phyloP scores from a whole-genome alignment of 1,140 invertebrate genomes.

The Cotesia typhae region DNA sequence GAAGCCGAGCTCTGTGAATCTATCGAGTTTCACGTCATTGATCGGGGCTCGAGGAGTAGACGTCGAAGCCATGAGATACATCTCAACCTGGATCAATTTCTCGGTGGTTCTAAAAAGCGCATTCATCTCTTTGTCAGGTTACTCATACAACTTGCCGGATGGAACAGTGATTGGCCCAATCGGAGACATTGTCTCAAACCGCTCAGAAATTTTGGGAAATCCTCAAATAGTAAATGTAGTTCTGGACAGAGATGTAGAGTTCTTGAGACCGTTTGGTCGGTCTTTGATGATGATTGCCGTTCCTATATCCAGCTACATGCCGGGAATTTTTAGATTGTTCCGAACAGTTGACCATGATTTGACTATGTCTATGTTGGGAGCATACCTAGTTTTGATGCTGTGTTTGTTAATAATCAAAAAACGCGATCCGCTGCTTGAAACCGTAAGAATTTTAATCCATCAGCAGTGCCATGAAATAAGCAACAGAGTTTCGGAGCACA shows the following conservation, averaged over 20 bases:
- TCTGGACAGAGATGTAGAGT: background rate
- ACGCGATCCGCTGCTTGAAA: background rate
- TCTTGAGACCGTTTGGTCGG: background rate
- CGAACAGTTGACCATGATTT: background rate
- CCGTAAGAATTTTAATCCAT: background rate
- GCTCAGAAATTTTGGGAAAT: slow-evolving; percentile 2
- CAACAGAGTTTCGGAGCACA: background rate
- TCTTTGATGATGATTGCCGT: background rate
- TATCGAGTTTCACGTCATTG: background rate
- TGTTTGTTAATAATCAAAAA: background rate
- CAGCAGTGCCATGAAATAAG: background rate
- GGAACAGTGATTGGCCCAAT: background rate
- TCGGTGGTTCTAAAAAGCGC: background rate
- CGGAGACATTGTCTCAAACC: background rate
- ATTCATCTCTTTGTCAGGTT: background rate
- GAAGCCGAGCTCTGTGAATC: background rate
- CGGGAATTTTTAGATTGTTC: background rate
- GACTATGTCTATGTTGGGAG: background rate
- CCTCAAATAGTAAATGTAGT: background rate
- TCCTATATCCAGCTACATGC: background rate
- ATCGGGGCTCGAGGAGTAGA: background rate
- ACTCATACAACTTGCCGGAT: background rate
- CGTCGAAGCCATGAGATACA: background rate
- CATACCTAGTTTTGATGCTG: background rate
- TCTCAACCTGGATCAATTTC: background rate